These are phyloP conservation scores for Parnassius glacialis DNA, from an alignment of 2,888 invertebrate genomes.

Conservation along the genomic window DNA sequence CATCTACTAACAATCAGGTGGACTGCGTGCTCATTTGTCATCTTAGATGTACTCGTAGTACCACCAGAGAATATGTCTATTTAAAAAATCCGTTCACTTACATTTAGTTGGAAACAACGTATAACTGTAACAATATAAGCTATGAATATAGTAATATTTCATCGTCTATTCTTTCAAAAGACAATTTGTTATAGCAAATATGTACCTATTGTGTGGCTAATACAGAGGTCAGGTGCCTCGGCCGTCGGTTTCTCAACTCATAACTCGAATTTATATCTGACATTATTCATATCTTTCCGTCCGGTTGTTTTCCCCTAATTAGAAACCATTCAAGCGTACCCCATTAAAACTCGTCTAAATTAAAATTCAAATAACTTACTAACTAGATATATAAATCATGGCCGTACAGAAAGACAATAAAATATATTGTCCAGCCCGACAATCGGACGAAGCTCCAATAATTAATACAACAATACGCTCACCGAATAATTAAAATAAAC, in stretches of 20 bases:
- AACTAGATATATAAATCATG: slow-evolving; percentile 79
- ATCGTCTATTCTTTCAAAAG: slow-evolving; percentile 58
- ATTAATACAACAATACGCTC: slow-evolving; percentile 77
- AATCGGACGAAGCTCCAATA: slow-evolving; percentile 56
- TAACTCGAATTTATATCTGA: slow-evolving; percentile 74
- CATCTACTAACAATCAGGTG: no score
- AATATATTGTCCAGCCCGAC: slow-evolving; percentile 73
- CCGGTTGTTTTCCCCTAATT: slow-evolving; percentile 78
- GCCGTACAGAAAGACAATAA: slow-evolving; percentile 72
- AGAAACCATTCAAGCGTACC: slow-evolving; percentile 76
- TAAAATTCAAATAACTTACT: slow-evolving; percentile 80
- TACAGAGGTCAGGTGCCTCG: slow-evolving; percentile 48
- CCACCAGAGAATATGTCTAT: no score
- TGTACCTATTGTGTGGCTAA: slow-evolving; percentile 54
- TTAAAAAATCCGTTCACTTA: no score
- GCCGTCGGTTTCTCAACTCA: slow-evolving; percentile 62
- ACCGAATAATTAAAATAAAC: slow-evolving; percentile 79
- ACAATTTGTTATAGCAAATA: slow-evolving; percentile 70
- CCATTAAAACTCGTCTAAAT: slow-evolving; percentile 80
- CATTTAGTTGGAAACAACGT: neutral
- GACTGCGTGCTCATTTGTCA: no score
- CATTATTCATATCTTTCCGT: slow-evolving; percentile 70
- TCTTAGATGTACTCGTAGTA: no score
- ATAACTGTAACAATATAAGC: neutral
- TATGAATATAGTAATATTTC: slow-evolving; percentile 49